Conservation (phyloP, 2,113 vertebrate species). For the Labeo rohita region DNA sequence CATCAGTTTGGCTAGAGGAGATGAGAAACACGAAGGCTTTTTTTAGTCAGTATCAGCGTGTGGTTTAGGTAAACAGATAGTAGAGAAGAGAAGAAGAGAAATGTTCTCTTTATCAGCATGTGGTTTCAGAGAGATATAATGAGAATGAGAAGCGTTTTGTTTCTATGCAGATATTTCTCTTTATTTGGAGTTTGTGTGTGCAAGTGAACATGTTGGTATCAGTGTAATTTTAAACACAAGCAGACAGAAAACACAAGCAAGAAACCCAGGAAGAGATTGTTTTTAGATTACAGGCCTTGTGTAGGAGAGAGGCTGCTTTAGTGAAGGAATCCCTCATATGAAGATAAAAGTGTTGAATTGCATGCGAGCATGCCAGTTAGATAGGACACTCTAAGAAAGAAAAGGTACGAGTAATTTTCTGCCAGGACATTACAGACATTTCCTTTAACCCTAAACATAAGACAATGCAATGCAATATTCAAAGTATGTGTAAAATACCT, state of each 20-base stretch:
- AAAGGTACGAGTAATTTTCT: neutral
- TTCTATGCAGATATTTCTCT: neutral
- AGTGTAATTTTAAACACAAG: neutral
- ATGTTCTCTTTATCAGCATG: conserved; percentile 52
- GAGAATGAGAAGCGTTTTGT: conserved; percentile 33
- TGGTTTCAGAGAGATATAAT: conserved; percentile 53
- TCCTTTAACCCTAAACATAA: neutral
- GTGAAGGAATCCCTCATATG: neutral
- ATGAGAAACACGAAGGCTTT: conserved; percentile 21
- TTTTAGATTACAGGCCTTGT: neutral
- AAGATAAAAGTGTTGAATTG: neutral
- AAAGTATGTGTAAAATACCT: neutral
- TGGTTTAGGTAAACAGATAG: conserved; percentile 48
- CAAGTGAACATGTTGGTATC: neutral
- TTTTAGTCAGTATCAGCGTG: conserved; percentile 50
- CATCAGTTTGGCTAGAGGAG: conserved; percentile 32
- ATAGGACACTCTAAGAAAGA: neutral
- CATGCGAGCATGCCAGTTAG: neutral
- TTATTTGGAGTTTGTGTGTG: conserved; percentile 18
- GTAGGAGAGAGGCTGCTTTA: neutral
- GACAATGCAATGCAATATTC: neutral
- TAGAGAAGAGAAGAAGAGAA: conserved; percentile 45
- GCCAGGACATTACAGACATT: neutral
- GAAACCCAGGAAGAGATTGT: neutral
- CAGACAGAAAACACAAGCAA: neutral